Base-by-base conservation (phyloP, 2,113 vertebrate species). In the Alexandromys fortis region DNA sequence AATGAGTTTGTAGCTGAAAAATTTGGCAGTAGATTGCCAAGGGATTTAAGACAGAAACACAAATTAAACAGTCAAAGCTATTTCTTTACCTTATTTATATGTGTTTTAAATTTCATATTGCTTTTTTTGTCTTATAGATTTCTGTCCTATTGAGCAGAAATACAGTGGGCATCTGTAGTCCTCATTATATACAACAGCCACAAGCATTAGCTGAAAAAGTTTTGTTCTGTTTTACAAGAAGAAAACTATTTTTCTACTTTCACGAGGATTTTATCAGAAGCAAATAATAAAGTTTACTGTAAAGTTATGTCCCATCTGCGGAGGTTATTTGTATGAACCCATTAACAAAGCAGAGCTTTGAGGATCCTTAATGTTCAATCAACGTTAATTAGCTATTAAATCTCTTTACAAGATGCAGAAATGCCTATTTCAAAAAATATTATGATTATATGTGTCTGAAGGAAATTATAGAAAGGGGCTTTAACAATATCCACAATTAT, bases 381-480 rank as follows among this genome's bases (percentile, higher is more conserved):
- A 91, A 78, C 1, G 19, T 16, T 14, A 24, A 58, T 86, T 92
- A 82, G 72, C 21, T 86, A 35, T 38, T 76, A 76, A 94, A 92
- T 79, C 17, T 70, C 35, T 70, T 90, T 93, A 14, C 47, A 28
- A 28, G 8, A 76, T 28, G 73, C 45, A 73, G 24, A 82, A 92
- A 79, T 65, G 63, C 90, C 30, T 86, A 1, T 90, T 38, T 92
- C 11, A 93, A 61, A 38, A 33, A 47, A 45, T 52, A 78, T 45
- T 38, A 38, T 52, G 19, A 14, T 72, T 67, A 3, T 58, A 35
- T 68, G 63, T 38, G 10, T 63, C 13, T 93, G 6, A 92, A 92
- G 11, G 73, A 72, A 96, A 78, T 38, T 91, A 10, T 75, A 87
- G 86, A 96, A 77, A 89, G 89, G 17, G 63, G 42, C 63, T 61